Evolutionary conservation across 2,113 vertebrate genomes (phyloP).

Genomic region (Psettodes erumei): DNA sequence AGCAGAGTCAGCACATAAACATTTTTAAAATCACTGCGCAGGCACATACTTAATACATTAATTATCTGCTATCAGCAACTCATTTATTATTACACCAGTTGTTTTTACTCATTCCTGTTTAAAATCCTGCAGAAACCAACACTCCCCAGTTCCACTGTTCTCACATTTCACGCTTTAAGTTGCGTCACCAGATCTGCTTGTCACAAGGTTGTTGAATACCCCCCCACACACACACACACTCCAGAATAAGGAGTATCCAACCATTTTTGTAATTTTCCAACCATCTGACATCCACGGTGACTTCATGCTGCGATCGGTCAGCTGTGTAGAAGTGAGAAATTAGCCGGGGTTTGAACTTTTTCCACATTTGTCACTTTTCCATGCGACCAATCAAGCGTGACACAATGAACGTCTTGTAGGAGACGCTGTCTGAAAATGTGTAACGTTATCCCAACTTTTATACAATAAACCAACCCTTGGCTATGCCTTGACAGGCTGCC

Average conservation of each 20-base stretch:
- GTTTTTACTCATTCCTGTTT: slow-evolving; percentile 2
- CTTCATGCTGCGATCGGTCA: neutral
- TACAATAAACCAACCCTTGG: too few species aligned
- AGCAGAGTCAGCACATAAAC: slow-evolving; percentile 30
- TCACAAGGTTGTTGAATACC: neutral
- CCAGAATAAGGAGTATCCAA: too few species aligned
- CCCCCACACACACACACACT: too few species aligned
- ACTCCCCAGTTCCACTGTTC: neutral
- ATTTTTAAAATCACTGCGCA: slow-evolving; percentile 25
- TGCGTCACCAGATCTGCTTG: neutral
- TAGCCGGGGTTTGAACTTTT: neutral
- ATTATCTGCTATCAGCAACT: neutral
- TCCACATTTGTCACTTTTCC: neutral
- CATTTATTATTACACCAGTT: neutral
- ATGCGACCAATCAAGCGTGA: neutral
- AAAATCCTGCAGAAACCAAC: neutral
- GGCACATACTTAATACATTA: neutral
- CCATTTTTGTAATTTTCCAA: neutral
- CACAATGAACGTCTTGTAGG: neutral
- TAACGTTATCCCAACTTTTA: too few species aligned
- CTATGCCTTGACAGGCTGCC: too few species aligned
- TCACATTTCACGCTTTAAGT: neutral
- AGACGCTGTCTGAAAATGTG: neutral
- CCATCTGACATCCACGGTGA: neutral
- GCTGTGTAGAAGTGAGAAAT: neutral